phyloP scores from a whole-genome alignment of 2,797 vertebrate species.

The Halcyon smyrnensis region DNA sequence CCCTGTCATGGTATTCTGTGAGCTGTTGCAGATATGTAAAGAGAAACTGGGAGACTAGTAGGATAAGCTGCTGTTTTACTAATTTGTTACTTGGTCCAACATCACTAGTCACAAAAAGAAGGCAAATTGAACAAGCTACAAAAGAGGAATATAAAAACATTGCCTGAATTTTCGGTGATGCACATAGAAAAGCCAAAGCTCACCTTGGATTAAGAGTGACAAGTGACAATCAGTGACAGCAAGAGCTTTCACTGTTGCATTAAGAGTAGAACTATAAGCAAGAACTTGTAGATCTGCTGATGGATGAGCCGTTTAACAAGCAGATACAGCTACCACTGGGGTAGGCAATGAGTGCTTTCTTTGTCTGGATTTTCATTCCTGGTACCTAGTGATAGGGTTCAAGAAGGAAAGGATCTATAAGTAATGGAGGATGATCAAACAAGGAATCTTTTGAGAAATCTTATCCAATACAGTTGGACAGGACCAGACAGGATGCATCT shows the following conservation, averaged over 20 bases:
- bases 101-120: not conserved
- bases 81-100: not conserved
- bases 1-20: not conserved
- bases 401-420: not conserved
- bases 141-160: not conserved
- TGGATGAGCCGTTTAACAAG: not conserved
- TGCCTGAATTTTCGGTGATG: not conserved
- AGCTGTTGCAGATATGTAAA: not conserved
- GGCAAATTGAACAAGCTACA: not conserved
- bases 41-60: not conserved
- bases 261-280: not conserved
- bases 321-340: not conserved
- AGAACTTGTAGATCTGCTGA: not conserved
- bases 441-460: not conserved
- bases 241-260: not conserved
- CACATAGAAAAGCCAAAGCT: not conserved
- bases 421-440: not conserved
- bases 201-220: not conserved
- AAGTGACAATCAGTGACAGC: not conserved
- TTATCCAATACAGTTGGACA: not conserved
- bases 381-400: not conserved
- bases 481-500: not conserved
- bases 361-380: not conserved
- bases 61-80: not conserved
- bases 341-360: not conserved